Evolutionary conservation across 1,140 invertebrate genomes (phyloP).

Genomic region (Himalopsyche phryganea): DNA sequence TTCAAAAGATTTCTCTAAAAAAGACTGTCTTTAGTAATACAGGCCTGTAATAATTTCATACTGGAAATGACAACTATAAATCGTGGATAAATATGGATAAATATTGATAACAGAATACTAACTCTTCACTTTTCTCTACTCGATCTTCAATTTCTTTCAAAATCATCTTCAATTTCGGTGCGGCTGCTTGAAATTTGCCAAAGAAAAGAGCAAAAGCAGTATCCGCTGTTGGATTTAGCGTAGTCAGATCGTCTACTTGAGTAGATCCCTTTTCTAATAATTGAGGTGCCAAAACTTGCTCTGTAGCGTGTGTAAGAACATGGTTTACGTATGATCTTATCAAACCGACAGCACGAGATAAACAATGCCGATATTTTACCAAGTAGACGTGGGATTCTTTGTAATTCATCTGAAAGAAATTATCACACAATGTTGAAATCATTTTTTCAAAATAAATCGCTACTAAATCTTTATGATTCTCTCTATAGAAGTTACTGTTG

Average conservation of each 20-base stretch:
- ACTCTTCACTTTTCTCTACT: conserved; percentile 66
- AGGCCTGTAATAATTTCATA: no score
- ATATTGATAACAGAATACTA: conserved; percentile 42
- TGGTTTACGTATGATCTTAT: conserved; percentile 73
- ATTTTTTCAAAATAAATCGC: no score
- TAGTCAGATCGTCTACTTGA: conserved; percentile 41
- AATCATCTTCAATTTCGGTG: conserved; percentile 76
- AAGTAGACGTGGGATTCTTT: conserved; percentile 68
- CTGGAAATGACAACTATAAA: no score
- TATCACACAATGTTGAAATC: neutral
- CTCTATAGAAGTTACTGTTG: no score
- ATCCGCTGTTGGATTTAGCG: conserved; percentile 51
- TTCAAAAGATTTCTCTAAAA: no score
- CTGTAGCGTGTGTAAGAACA: conserved; percentile 72
- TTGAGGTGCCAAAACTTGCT: conserved; percentile 60
- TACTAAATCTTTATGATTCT: no score
- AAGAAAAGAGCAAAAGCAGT: conserved; percentile 88
- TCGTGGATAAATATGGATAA: no score
- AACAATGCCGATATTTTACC: conserved; percentile 74
- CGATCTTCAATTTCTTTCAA: conserved; percentile 79
- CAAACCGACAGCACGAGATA: conserved; percentile 73
- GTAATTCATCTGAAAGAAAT: conserved; percentile 43
- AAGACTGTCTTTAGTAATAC: no score
- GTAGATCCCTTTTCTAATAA: conserved; percentile 43
- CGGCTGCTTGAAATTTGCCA: conserved; percentile 88